Base-by-base conservation (phyloP, 2,888 invertebrate species). In the Lymantria dispar region DNA sequence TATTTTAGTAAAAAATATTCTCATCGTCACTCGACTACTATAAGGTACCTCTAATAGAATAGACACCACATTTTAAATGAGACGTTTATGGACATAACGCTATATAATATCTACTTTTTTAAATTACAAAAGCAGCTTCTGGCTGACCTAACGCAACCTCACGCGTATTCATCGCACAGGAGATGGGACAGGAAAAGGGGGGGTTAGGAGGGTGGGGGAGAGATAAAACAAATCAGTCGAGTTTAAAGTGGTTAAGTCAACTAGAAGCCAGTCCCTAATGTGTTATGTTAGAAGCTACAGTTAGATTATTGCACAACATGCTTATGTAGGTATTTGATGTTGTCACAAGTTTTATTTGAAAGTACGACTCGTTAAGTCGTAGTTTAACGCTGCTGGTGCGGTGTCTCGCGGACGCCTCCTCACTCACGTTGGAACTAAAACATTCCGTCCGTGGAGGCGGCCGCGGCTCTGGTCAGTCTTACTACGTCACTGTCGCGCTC, bases 31-130 rank as follows among this genome's bases (percentile, higher is more conserved):
- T 89, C 89, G 81, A 70, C 88, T 88, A 88, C 84, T 53, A 84
- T 76, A 85, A 80, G 85, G 83, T 85, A 85, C 76, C 69, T 82
- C 89, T 89, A 89, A 90, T 83, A 76, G 82, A 87, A 71, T 88
- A 91, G 90, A 91, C 90, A 91, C 90, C 90, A 90, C 91, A 85
- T 87, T 87, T 85, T 85, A 89, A 88, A 86, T 85, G 80, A 91
- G 82, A 88, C 86, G 89, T 87, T 83, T 74, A 91, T 89, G 90
- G 91, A 91, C 91, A 91, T 83, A 85, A 2, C 74, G 88, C 83
- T 87, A 85, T n/a, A n/a, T 83, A 74, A 74, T 72, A 76, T 76
- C 89, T 89, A 85, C 82, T 70, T 72, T 81, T n/a, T 74, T 73
- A 72, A 81, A 81, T 84, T 85, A 86, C 80, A 80, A 74, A 72